Evolutionary conservation across 2,888 invertebrate species (phyloP), one percentile per base, ranked within the genome.

Genomic region (Lasioglossum figueresi): DNA sequence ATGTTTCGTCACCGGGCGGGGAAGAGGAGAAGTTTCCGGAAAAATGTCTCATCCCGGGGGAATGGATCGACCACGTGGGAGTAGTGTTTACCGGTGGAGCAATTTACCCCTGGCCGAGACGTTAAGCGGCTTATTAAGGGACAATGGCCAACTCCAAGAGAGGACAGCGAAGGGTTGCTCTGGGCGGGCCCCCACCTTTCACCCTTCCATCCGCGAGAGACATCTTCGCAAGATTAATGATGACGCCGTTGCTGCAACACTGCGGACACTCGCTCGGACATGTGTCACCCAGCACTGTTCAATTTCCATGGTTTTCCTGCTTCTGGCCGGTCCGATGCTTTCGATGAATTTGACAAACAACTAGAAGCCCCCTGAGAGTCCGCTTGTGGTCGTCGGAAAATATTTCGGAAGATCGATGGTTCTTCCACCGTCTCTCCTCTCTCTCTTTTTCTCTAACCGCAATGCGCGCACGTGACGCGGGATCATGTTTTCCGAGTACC

Each of bases 81-180:
- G 93, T 93, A 91, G 80, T 93, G 93, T 94, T 94, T 93, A 93
- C 92, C 89, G 88, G 82, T 74, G 82, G 85, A 91, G 87, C 91
- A 94, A 93, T 93, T 93, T 93, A 91, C 93, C 93, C 90, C 92
- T 89, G 81, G 91, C 90, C 81, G 92, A 90, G 91, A 90, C 90
- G 90, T 91, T 94, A 93, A 94, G 93, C 94, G 89, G 94, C 93
- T 94, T 94, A 94, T 94, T 94, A 94, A 88, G 80, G 88, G 77
- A 93, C 93, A 93, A 93, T 93, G 87, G 80, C 43, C 48, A 75
- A 77, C 79, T 66, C 70, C 70, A 85, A 82, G 82, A 75, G 84
- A 73, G 71, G 83, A 82, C 84, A 74, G 77, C 66, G 68, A 89
- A 89, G 89, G 89, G 89, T 89, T 90, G 88, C 74, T 82, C 73